Base-by-base conservation (phyloP, 1,140 invertebrate genomes). In the Anoplolepis gracilipes region DNA sequence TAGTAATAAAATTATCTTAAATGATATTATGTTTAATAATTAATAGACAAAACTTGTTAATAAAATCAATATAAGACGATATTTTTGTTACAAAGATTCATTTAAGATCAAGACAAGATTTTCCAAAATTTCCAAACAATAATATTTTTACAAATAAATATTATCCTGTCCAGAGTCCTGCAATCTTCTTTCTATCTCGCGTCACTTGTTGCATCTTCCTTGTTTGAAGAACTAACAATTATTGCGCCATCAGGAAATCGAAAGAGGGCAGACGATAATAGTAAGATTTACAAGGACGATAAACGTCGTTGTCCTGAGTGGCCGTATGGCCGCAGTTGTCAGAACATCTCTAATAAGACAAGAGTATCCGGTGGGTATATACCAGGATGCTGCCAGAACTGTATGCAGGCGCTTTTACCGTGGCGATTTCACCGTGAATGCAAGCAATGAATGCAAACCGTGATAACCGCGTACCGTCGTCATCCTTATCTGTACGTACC, bases 381-480 rank as follows among this genome's bases (percentile, higher is more conserved):
- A 33, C 19, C n/a, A n/a, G n/a, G 59, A 46, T 11, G 64, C 16
- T 57, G 8, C 39, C 2, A 28, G 42, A n/a, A 42, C 59, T 55
- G 46, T 46, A 69, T 49, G 77, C 78, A 22, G 64, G 84, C 82
- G 84, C 82, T 75, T 84, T 82, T 82, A 82, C 67, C 78, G 28
- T 39, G 78, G 55, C 78, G 67, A 82, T 82, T 73, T 19, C 36
- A 22, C 53, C 6, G 25, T 82, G 78, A 82, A 82, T 73, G 46
- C 78, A 59, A 33, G 67, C 78, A 82, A 82, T 82, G 78, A 82
- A 82, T 82, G 67, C 67, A 39, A n/a, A 39, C 49, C 36, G 53
- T 82, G 67, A 82, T 82, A 82, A 72, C 78, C 78, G 78, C 67
- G n/a, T n/a, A 72, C 36, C 78, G 78, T 61, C 67, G 67, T 82